These are phyloP conservation scores for Ciconia nigra DNA, from an alignment of 2,797 vertebrate genomes.

Conservation along the genomic window DNA sequence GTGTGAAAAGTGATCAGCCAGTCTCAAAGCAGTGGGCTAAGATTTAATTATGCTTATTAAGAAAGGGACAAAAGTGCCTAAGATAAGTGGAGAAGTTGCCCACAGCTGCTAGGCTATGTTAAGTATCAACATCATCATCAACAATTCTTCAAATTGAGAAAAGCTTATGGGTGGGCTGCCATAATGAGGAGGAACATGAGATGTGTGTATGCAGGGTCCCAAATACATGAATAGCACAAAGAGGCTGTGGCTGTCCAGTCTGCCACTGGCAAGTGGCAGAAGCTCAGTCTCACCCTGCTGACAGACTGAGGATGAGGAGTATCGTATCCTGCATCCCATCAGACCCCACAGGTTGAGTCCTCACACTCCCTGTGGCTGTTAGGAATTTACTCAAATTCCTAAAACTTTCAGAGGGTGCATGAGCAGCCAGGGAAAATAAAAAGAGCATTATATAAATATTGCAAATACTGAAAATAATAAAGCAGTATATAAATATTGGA, in stretches of 20 bases:
- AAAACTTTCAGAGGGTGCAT: not conserved
- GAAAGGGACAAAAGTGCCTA: not conserved
- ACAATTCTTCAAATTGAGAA: not conserved
- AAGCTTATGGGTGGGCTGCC: not conserved
- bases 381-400: not conserved
- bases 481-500: not conserved
- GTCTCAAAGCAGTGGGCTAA: not conserved
- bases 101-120: not conserved
- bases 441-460: not conserved
- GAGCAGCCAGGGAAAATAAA: not conserved
- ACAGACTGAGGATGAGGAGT: not conserved
- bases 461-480: too few species aligned
- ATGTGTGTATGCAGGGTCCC: not conserved
- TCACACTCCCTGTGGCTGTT: not conserved
- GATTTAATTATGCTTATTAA: not conserved
- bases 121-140: rapidly evolving
- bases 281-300: not conserved
- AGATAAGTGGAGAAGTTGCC: not conserved
- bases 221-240: not conserved
- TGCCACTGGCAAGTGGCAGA: not conserved
- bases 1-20: not conserved
- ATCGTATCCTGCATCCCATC: rapidly evolving
- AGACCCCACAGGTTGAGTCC: not conserved
- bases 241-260: not conserved
- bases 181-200: not conserved